Base-by-base conservation (phyloP, 2,888 invertebrate species). In the Oeneis ivallda region DNA sequence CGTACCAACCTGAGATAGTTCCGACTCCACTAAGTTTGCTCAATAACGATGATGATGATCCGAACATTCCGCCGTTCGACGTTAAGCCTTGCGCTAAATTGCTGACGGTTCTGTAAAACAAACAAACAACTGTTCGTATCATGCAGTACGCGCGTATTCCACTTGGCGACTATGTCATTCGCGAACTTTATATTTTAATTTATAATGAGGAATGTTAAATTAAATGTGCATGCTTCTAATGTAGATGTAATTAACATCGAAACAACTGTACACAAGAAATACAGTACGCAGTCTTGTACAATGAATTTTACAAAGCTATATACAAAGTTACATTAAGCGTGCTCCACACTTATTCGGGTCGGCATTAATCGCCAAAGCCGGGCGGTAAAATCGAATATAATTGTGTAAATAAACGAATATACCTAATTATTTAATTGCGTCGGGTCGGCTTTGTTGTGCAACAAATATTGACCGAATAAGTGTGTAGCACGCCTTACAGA, bases 1-100 rank as follows among this genome's bases (percentile, higher is more conserved):
- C 70, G 74, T 80, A 87, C 86, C 79, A 79, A 89, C 92, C 92
- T 87, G 92, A 90, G 83, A 92, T 92, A 72, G 88, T 83, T 74
- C 91, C 89, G 72, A 92, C 92, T 76, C 92, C 92, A 75, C 92
- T 87, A 68, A 92, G 84, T 82, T 92, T 92, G 85, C 91, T 92
- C 78, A 92, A 84, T 76, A 92, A 80, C 74, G 92, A 97, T 66
- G 97, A 93, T 73, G 95, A 95, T 15, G 96, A 95, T 70, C 95
- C 95, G 83, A 96, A 96, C 91, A 96, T 95, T 69, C 94, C 94
- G 45, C 75, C 74, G 76, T 95, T 95, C 58, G 95, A 93, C 49
- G 94, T 93, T 68, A 95, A 88, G 71, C 94, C 93, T 78, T 92
- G 92, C 68, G 92, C 87, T 83, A 92, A 84, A 81, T 89, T 92